Evolutionary conservation across 2,113 vertebrate genomes (phyloP), one percentile per base, ranked within the genome.

Genomic region (Damaliscus lunatus): DNA sequence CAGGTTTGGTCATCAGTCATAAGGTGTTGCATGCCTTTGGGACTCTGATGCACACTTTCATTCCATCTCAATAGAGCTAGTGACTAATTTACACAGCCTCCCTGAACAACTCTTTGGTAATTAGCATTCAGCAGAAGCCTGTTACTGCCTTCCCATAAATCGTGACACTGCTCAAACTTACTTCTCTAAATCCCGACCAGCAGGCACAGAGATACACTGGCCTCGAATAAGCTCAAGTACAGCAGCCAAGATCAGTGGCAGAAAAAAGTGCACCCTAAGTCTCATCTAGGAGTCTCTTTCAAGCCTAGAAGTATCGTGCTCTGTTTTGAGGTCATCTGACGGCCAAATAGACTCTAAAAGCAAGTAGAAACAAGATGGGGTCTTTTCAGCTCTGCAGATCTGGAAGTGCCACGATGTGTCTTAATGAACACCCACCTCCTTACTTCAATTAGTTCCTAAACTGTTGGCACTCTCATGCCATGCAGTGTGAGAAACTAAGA

Each of bases 51-150:
- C 98, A 98, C 98, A 97, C 94, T 97, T 96, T 81, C 43, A 91
- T 97, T 96, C 93, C 48, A 95, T 85, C 96, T 99, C 98, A 99
- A 97, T 97, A 97, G 98, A 97, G 96, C 98, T 97, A 98, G 98
- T 98, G 97, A 99, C 98, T 98, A 98, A 98, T 99, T 99, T 99
- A 98, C 83, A 98, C 97, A 85, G 98, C 98, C 98, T 99, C 98
- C 97, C 98, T 86, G 96, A 98, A 99, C 97, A 98, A 98, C 98
- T 98, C 97, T 29, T 94, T 98, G 95, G 98, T 98, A 98, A 99
- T 99, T 99, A 99, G 99, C 98, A 99, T 99, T 99, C 98, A 95
- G 97, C 67, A 98, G 98, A 97, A 98, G 99, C 98, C 98, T 86
- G 98, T 98, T 97, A 98, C 98, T 98, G 98, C 98, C 98, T 98